phyloP scores from a whole-genome alignment of 64 coral and sea anemone species.

The Montipora efflorescens region DNA sequence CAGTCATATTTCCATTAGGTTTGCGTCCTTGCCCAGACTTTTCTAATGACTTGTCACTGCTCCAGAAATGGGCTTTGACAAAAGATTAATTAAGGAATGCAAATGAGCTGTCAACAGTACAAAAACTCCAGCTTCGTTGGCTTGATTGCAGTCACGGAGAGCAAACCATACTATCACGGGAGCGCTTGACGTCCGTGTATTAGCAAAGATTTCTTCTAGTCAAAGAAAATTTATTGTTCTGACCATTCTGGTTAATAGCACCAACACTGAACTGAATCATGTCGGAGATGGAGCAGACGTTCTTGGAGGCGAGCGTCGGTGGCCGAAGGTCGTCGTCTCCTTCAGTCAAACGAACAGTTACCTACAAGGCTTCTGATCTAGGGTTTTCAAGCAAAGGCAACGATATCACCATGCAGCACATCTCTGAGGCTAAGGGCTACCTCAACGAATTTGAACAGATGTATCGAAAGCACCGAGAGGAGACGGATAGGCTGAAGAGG shows the following conservation, averaged over 20 bases:
- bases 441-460: conserved; percentile 60
- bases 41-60: background rate
- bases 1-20: conserved; percentile 56
- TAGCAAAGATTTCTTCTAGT: background rate
- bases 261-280: background rate
- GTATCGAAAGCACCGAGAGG: conserved; percentile 28
- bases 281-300: conserved; percentile 44
- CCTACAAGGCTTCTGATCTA: conserved; percentile 38
- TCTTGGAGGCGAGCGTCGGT: background rate
- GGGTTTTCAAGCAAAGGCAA: background rate
- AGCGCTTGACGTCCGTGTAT: background rate
- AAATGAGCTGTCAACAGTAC: conserved; percentile 3
- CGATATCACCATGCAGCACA: conserved; percentile 37
- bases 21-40: background rate
- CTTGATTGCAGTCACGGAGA: conserved; percentile 1
- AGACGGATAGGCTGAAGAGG: conserved; percentile 20
- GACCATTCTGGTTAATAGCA: background rate
- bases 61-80: conserved; percentile 7
- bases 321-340: background rate
- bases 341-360: conserved; percentile 29
- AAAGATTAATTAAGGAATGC: conserved; percentile 16
- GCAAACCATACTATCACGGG: background rate
- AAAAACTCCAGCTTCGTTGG: background rate
- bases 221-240: no score
- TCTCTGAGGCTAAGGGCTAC: conserved; percentile 38